Conservation (phyloP, 2,797 vertebrate species). For the Sarcoramphus papa region DNA sequence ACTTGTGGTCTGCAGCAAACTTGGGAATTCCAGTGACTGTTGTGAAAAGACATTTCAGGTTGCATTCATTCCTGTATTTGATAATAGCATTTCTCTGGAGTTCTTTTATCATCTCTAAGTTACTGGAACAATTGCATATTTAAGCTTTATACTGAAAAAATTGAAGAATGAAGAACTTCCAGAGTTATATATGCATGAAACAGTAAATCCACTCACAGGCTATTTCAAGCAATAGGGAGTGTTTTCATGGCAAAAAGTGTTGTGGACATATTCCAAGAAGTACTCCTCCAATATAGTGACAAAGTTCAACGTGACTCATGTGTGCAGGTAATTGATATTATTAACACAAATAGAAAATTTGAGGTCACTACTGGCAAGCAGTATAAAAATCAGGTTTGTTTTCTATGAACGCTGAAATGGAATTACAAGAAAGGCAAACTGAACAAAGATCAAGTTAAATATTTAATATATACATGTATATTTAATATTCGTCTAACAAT, state of each 20-base stretch:
- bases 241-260: neutral
- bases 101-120: neutral
- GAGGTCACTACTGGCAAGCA: slow-evolving; percentile 47
- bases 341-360: slow-evolving; percentile 55
- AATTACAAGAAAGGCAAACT: slow-evolving; percentile 51
- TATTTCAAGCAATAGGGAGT: neutral
- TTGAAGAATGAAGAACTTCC: neutral
- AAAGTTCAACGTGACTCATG: slow-evolving; percentile 7
- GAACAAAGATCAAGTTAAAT: slow-evolving; percentile 60
- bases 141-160: neutral
- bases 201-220: neutral
- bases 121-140: neutral
- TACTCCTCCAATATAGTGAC: neutral
- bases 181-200: neutral
- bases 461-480: slow-evolving; percentile 57
- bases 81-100: neutral
- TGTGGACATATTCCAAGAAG: neutral
- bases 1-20: neutral
- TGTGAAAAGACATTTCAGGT: neutral
- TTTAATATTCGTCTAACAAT: slow-evolving; percentile 57
- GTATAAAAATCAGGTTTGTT: slow-evolving; percentile 46
- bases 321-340: slow-evolving; percentile 37
- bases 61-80: neutral
- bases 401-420: slow-evolving; percentile 29
- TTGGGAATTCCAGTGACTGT: neutral